Conservation (phyloP, 2,888 invertebrate species). For the Cryptus viduatorius region DNA sequence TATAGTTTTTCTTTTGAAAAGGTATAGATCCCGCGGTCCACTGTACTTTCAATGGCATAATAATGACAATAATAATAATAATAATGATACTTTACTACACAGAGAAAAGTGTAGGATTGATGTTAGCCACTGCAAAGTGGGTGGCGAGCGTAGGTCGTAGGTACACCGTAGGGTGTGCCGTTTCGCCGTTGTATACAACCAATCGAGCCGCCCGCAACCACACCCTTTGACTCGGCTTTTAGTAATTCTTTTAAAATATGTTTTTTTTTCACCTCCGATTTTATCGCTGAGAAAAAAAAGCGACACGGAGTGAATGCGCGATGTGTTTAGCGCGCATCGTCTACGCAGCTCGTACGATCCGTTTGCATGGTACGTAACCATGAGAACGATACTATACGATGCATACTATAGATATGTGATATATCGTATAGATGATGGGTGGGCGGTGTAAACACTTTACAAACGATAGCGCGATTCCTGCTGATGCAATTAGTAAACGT, state of each 20-base stretch:
- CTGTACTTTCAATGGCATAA: too few species aligned
- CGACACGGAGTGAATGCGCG: conserved; percentile 15
- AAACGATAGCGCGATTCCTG: not conserved
- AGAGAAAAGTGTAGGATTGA: conserved; percentile 54
- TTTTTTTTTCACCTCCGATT: conserved; percentile 17
- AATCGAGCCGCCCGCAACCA: conserved; percentile 66
- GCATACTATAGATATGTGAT: not conserved
- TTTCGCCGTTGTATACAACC: conserved; percentile 15
- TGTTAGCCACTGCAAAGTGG: conserved; percentile 65
- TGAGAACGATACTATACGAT: too few species aligned
- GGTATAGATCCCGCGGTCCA: conserved; percentile 11
- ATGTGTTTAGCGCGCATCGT: not conserved
- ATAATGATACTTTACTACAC: conserved; percentile 38
- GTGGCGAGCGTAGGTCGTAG: conserved; percentile 69
- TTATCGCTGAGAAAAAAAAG: conserved; percentile 31
- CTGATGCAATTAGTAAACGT: conserved; percentile 19
- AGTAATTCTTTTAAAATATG: conserved; percentile 17
- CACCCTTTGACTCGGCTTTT: conserved; percentile 72
- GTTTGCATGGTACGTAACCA: not conserved
- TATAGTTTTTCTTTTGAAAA: conserved; percentile 3
- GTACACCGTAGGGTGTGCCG: conserved; percentile 72
- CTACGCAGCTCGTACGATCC: not conserved
- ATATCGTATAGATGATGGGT: not conserved
- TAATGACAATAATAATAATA: conserved; percentile 8
- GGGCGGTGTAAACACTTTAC: conserved; percentile 34